These are phyloP conservation scores for Sorex araneus DNA, from an alignment of 2,113 vertebrate genomes.

Conservation along the genomic window DNA sequence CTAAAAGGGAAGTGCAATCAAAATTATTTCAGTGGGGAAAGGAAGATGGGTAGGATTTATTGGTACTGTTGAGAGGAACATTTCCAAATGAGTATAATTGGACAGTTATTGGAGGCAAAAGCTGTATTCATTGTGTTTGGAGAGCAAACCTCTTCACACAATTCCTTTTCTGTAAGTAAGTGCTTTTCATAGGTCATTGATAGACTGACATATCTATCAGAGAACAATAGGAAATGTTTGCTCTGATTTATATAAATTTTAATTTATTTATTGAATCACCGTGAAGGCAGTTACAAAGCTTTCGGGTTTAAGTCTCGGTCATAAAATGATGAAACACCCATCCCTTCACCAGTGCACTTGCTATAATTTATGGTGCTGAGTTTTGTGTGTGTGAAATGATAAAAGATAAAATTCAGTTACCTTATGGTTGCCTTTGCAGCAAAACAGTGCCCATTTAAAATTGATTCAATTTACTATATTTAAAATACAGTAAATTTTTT, in stretches of 20 bases:
- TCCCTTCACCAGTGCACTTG: no score
- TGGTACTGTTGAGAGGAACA: constrained; percentile 8
- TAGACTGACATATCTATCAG: neutral
- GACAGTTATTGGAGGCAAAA: constrained; percentile 41
- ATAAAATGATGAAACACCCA: no score
- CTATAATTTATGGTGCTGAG: neutral
- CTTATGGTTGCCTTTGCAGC: constrained; percentile 47
- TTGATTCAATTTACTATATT: constrained; percentile 28
- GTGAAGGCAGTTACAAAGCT: no score
- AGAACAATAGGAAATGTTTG: neutral
- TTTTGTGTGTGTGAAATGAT: neutral
- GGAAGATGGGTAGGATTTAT: neutral
- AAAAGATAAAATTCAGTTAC: no score
- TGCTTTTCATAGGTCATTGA: neutral
- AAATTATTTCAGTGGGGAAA: neutral
- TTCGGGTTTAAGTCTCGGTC: no score
- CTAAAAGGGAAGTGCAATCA: neutral
- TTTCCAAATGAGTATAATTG: constrained; percentile 58
- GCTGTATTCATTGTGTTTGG: constrained; percentile 13
- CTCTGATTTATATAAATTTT: no score
- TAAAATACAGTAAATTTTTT: no score
- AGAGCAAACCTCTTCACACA: neutral
- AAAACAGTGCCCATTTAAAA: constrained; percentile 45
- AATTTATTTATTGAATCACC: no score
- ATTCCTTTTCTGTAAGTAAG: constrained; percentile 50